Conservation (phyloP, 2,888 invertebrate species). For the Nomada hirtipes region DNA sequence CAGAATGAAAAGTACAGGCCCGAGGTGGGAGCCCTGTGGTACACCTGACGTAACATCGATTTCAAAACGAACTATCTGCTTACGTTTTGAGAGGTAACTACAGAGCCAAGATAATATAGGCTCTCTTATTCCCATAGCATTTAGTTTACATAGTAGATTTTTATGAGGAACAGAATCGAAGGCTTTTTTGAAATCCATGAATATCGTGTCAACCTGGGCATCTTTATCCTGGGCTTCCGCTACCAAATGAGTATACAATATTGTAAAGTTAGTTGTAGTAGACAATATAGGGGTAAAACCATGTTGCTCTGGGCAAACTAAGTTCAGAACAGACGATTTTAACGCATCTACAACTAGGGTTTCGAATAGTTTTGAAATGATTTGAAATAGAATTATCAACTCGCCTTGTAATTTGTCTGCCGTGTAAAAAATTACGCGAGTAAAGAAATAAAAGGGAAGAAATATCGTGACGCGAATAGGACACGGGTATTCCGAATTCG, state of each 20-base stretch:
- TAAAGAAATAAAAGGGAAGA: background rate
- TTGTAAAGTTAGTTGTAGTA: background rate
- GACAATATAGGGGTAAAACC: too few relatives aligned
- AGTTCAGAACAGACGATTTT: too few relatives aligned
- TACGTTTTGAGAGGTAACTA: background rate
- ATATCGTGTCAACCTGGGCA: background rate
- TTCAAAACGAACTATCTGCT: background rate
- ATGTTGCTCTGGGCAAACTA: too few relatives aligned
- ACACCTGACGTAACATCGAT: background rate
- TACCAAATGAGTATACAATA: background rate
- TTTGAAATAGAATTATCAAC: background rate
- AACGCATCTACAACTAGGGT: too few relatives aligned
- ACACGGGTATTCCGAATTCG: constrained; percentile 27
- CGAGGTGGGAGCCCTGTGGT: background rate
- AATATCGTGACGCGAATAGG: background rate
- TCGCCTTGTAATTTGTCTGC: background rate
- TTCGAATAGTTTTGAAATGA: too few relatives aligned
- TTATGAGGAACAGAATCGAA: background rate
- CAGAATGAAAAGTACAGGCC: background rate
- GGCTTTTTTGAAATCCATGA: background rate
- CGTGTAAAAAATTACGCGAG: constrained; percentile 7
- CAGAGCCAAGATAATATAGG: background rate
- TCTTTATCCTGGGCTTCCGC: too few relatives aligned
- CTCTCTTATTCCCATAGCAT: background rate
- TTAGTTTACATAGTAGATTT: too few relatives aligned